A percentile compares a stretch with the other conserved stretches of the same genome.
phyloP scores from a whole-genome alignment of 2,113 vertebrate genomes.

The Dipodomys spectabilis region DNA sequence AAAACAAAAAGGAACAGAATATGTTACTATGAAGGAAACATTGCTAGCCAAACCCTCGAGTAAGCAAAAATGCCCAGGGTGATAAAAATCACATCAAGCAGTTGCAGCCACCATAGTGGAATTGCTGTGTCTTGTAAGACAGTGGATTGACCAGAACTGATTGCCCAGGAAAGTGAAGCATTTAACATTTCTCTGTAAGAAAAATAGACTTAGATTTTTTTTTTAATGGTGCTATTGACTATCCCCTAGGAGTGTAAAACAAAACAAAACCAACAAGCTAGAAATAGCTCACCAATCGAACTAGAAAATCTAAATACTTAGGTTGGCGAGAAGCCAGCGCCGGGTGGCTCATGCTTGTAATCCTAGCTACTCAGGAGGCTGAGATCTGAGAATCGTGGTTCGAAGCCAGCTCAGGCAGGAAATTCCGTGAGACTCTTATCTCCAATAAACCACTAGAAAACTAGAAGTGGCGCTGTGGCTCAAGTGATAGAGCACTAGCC shows the following conservation, averaged over 20 bases:
- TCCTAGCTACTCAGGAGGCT: too few relatives aligned
- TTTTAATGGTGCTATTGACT: not conserved
- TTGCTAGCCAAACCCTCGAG: not conserved
- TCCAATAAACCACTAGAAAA: too few relatives aligned
- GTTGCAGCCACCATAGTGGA: not conserved
- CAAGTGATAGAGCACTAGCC: too few relatives aligned
- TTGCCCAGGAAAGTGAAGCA: not conserved
- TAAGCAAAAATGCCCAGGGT: not conserved
- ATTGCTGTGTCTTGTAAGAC: not conserved
- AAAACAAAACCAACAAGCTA: not conserved
- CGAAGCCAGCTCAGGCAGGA: too few relatives aligned
- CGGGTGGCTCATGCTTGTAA: too few relatives aligned
- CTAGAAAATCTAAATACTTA: not conserved
- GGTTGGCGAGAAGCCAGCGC: too few relatives aligned
- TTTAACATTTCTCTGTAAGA: not conserved
- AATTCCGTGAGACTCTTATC: too few relatives aligned
- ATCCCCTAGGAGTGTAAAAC: not conserved
- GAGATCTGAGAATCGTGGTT: too few relatives aligned
- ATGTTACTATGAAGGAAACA: not conserved
- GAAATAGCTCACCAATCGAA: not conserved
- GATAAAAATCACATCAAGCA: constrained; percentile 45
- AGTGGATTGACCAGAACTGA: not conserved
- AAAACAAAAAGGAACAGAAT: not conserved
- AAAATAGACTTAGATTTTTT: not conserved
- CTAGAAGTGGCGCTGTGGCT: too few relatives aligned